phyloP scores from a whole-genome alignment of 92 coral and sea anemone genomes.

The Siderastrea siderea region DNA sequence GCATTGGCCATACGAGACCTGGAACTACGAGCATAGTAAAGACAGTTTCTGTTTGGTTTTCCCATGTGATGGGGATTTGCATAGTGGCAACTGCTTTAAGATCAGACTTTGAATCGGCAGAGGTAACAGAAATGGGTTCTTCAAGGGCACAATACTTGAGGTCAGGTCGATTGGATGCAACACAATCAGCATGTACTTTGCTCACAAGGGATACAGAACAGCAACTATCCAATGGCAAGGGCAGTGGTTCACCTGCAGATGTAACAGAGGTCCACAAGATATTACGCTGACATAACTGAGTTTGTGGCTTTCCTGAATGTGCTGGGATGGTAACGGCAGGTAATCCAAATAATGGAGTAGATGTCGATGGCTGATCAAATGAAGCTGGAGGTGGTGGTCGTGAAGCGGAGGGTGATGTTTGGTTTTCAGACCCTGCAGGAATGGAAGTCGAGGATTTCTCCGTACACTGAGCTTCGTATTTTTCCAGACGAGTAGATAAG shows the following conservation, averaged over 20 bases:
- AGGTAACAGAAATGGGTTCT: constrained; percentile 43
- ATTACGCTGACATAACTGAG: constrained; percentile 48
- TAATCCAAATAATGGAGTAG: constrained; percentile 48
- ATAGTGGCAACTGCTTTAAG: constrained; percentile 48
- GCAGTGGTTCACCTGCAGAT: constrained; percentile 57
- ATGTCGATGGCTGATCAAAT: constrained; percentile 5
- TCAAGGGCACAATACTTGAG: constrained; percentile 41
- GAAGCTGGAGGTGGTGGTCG: constrained; percentile 26
- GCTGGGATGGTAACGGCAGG: constrained; percentile 57
- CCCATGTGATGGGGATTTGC: constrained; percentile 64
- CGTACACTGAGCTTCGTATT: constrained; percentile 23
- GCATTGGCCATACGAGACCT: constrained; percentile 63
- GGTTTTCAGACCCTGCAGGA: constrained; percentile 7
- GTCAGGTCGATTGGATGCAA: constrained; percentile 41
- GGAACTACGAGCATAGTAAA: constrained; percentile 71
- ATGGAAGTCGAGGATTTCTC: constrained; percentile 14
- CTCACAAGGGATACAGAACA: constrained; percentile 72
- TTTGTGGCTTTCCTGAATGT: background rate
- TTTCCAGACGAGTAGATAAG: constrained; percentile 33
- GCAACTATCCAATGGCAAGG: constrained; percentile 56
- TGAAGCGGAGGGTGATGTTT: constrained; percentile 2
- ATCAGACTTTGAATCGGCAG: constrained; percentile 61
- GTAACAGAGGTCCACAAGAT: constrained; percentile 58
- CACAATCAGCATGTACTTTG: constrained; percentile 46
- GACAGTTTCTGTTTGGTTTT: constrained; percentile 45